Conservation (phyloP, 2,888 invertebrate genomes). For the Orchesellides sinensis region DNA sequence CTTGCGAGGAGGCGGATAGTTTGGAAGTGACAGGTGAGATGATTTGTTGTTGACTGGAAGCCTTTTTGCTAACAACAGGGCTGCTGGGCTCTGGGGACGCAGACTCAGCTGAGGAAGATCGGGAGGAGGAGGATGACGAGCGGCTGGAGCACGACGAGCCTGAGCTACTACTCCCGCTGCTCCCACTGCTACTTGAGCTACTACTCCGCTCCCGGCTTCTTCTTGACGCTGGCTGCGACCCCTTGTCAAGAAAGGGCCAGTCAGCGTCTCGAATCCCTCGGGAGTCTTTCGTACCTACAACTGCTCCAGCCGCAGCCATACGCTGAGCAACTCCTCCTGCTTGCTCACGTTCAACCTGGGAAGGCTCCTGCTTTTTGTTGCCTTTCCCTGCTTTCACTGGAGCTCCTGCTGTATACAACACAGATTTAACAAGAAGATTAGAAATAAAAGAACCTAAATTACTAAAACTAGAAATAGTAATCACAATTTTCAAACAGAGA, state of each 20-base stretch:
- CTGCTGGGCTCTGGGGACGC: conserved; percentile 73
- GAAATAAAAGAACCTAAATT: not conserved
- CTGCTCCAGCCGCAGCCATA: conserved; percentile 13
- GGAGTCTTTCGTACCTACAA: conserved; percentile 22
- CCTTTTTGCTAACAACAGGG: conserved; percentile 55
- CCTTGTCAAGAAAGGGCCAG: conserved; percentile 88
- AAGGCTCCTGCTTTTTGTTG: not conserved
- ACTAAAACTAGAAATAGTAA: not conserved
- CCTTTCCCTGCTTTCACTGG: conserved; percentile 13
- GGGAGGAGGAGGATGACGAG: conserved; percentile 71
- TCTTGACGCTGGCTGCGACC: conserved; percentile 80
- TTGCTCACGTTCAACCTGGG: not conserved
- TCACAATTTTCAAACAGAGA: too few species aligned
- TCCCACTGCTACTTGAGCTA: conserved; percentile 79
- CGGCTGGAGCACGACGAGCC: conserved; percentile 72
- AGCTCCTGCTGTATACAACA: not conserved
- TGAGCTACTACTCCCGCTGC: conserved; percentile 63
- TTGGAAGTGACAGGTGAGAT: conserved; percentile 34
- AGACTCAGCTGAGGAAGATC: conserved; percentile 72
- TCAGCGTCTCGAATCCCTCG: conserved; percentile 76
- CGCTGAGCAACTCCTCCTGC: conserved; percentile 4
- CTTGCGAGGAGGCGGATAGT: conserved; percentile 38
- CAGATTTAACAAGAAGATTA: not conserved
- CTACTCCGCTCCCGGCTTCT: conserved; percentile 77
- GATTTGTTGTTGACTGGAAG: conserved; percentile 67